Conservation (phyloP, 2,888 invertebrate genomes). For the Drosophila subsilvestris region DNA sequence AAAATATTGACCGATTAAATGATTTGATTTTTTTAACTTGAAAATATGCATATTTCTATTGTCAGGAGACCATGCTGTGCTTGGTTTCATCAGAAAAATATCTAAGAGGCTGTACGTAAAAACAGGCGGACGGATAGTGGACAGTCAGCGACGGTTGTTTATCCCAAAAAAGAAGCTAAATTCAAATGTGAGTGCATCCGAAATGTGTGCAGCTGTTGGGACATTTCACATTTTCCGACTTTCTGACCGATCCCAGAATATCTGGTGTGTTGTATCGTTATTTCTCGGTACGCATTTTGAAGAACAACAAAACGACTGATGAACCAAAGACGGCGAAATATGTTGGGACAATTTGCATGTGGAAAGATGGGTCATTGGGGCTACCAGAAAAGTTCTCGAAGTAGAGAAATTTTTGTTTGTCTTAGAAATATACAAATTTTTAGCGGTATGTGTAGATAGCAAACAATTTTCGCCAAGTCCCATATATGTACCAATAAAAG, state of each 20-base stretch:
- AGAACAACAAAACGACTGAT: conserved; percentile 1
- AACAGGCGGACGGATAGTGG: neutral
- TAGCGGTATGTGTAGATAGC: too few species aligned
- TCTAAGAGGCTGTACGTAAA: neutral
- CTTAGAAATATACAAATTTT: too few species aligned
- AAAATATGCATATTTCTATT: too few species aligned
- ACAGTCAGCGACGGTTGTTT: neutral
- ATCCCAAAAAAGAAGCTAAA: neutral
- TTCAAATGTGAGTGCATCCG: neutral
- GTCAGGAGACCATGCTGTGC: too few species aligned
- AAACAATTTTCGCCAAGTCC: too few species aligned
- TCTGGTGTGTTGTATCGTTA: conserved; percentile 5
- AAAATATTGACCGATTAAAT: too few species aligned
- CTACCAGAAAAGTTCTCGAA: neutral
- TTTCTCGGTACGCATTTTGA: conserved; percentile 1
- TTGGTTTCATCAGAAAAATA: too few species aligned
- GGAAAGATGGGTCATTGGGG: neutral
- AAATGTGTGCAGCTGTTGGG: conserved; percentile 6
- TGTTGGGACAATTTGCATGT: neutral
- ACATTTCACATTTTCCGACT: neutral
- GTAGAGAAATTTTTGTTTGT: neutral
- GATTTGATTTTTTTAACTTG: too few species aligned
- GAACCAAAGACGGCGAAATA: neutral
- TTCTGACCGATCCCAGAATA: neutral
- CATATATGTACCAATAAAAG: too few species aligned